Conservation (phyloP, 2,888 invertebrate genomes). For the Protonemura montana region DNA sequence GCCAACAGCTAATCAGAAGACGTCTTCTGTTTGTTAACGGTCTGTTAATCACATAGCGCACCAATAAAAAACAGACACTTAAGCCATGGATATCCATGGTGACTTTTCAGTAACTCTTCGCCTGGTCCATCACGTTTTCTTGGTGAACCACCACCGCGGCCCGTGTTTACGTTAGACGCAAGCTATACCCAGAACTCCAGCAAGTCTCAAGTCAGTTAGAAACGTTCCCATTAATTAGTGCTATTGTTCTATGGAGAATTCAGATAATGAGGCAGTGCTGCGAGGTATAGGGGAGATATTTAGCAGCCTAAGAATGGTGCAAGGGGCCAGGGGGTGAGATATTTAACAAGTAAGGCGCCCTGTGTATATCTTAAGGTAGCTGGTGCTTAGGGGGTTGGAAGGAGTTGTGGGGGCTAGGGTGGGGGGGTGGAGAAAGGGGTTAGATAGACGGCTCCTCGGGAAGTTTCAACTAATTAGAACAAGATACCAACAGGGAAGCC, state of each 20-base stretch:
- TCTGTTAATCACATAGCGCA: no score
- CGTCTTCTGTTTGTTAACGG: no score
- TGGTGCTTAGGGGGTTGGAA: not conserved
- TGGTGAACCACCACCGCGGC: not conserved
- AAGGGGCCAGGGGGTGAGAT: slow-evolving; percentile 42
- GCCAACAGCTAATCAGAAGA: no score
- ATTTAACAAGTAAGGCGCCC: slow-evolving; percentile 46
- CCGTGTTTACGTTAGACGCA: slow-evolving; percentile 13
- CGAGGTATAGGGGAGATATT: slow-evolving; percentile 44
- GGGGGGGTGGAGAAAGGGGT: slow-evolving; percentile 40
- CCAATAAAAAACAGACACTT: no score
- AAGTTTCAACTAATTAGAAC: slow-evolving; percentile 49
- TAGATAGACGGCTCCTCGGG: slow-evolving; percentile 44
- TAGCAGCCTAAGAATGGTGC: slow-evolving; percentile 42
- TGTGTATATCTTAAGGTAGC: slow-evolving; percentile 35
- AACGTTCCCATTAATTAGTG: slow-evolving; percentile 49
- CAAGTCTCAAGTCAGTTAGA: slow-evolving; percentile 43
- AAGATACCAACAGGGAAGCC: slow-evolving; percentile 45
- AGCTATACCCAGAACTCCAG: not conserved
- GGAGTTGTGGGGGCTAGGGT: slow-evolving; percentile 2
- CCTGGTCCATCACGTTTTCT: not conserved
- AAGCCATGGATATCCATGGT: no score
- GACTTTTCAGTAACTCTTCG: no score
- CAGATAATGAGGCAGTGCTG: slow-evolving; percentile 49
- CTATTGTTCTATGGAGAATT: slow-evolving; percentile 51